A percentile compares a stretch with the other conserved stretches of the same genome.
Evolutionary conservation across 2,888 invertebrate genomes (phyloP).

Genomic region (Drosophila histrio): DNA sequence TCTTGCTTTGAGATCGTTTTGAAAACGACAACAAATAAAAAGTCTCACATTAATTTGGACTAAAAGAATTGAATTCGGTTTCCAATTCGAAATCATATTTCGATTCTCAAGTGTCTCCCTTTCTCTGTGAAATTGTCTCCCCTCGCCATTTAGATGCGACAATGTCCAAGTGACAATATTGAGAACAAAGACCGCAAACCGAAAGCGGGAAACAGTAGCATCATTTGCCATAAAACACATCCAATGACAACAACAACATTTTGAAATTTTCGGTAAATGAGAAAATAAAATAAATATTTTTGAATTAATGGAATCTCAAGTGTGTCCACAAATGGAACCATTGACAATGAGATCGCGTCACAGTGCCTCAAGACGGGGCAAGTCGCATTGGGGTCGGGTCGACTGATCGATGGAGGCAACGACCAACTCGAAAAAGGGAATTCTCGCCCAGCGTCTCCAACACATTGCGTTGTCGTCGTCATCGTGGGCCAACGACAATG

Average conservation of each 20-base stretch:
- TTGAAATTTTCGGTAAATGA: conserved; percentile 45
- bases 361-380: not conserved
- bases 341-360: conserved; percentile 39
- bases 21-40: not conserved
- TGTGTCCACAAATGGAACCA: conserved; percentile 79
- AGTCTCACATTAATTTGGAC: not conserved
- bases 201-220: conserved; percentile 57
- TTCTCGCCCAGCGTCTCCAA: conserved; percentile 4
- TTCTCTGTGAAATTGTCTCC: conserved; percentile 29
- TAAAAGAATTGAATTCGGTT: not conserved
- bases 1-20: not conserved
- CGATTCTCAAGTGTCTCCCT: conserved; percentile 10
- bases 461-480: not conserved
- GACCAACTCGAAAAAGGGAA: conserved; percentile 52
- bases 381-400: conserved; percentile 44
- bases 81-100: not conserved
- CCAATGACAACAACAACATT: conserved; percentile 28
- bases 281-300: conserved; percentile 74
- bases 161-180: conserved; percentile 67
- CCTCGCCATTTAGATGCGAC: conserved; percentile 28
- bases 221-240: conserved; percentile 51
- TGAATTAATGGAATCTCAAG: conserved; percentile 79
- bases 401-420: conserved; percentile 52
- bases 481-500: conserved; percentile 43
- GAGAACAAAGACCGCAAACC: conserved; percentile 10